Percentiles rank a stretch among this genome's conserved stretches.
phyloP scores from a whole-genome alignment of 2,113 vertebrate species.

The Pao palembangensis region DNA sequence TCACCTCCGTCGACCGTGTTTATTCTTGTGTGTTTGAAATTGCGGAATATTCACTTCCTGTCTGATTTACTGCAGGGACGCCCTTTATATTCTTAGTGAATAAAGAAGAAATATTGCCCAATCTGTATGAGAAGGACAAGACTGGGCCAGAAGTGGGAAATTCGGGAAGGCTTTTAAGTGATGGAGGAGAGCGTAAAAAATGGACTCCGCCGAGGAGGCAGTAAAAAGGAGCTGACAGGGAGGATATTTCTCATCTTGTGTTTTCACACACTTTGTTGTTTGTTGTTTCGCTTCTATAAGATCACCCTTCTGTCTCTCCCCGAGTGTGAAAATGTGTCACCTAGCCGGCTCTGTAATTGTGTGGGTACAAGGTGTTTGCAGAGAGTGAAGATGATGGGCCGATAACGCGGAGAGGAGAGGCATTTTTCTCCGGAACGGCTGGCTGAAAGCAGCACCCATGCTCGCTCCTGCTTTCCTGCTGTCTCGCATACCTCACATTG shows the following conservation, averaged over 20 bases:
- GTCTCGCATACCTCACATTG: conserved; percentile 21
- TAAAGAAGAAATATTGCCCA: no score
- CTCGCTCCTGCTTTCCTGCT: conserved; percentile 19
- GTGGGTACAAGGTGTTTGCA: conserved; percentile 50
- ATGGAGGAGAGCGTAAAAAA: conserved; percentile 36
- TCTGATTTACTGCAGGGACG: no score
- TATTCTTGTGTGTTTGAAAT: no score
- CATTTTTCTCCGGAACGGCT: conserved; percentile 36
- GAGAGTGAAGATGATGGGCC: conserved; percentile 41
- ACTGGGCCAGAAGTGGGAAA: conserved; percentile 17
- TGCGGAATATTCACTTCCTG: no score
- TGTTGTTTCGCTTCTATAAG: conserved; percentile 24
- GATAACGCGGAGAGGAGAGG: conserved; percentile 49
- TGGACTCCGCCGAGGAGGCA: conserved; percentile 14
- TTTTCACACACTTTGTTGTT: conserved; percentile 19
- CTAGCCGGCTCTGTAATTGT: conserved; percentile 46
- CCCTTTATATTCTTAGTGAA: no score
- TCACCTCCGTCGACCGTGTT: no score
- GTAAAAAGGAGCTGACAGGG: conserved; percentile 33
- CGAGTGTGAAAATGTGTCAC: conserved; percentile 45
- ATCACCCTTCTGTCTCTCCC: conserved; percentile 30
- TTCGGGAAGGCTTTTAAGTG: not conserved
- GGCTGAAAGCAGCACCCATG: conserved; percentile 30
- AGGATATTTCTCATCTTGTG: conserved; percentile 25
- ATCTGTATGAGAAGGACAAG: conserved; percentile 16